These are phyloP conservation scores for Cheilosia soror DNA, from an alignment of 2,888 invertebrate species.

Conservation along the genomic window DNA sequence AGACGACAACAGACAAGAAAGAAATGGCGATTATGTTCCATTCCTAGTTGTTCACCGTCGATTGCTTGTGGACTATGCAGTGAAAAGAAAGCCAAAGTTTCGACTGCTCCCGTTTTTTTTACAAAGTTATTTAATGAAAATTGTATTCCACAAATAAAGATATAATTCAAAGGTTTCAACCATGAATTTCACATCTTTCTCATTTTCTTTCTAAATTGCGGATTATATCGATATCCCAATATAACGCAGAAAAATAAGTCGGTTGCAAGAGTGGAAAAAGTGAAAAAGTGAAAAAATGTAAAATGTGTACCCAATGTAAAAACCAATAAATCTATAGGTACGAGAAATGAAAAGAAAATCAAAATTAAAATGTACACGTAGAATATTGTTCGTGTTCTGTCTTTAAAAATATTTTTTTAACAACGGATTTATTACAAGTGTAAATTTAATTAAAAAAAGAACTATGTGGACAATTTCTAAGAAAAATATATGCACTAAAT, in stretches of 20 bases:
- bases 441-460: slow-evolving; percentile 20
- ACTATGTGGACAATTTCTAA: slow-evolving; percentile 12
- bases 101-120: slow-evolving; percentile 51
- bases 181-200: slow-evolving; percentile 44
- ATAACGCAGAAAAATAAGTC: slow-evolving; percentile 27
- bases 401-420: neutral
- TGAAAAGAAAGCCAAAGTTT: slow-evolving; percentile 71
- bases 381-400: neutral
- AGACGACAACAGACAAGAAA: neutral
- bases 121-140: slow-evolving; percentile 58
- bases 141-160: slow-evolving; percentile 17
- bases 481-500: slow-evolving; percentile 3
- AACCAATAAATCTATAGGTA: slow-evolving; percentile 70
- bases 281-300: slow-evolving; percentile 37
- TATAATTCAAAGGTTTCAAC: slow-evolving; percentile 30
- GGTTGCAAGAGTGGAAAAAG: slow-evolving; percentile 36
- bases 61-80: slow-evolving; percentile 40
- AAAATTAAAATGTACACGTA: neutral
- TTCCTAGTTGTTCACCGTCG: slow-evolving; percentile 42
- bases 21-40: slow-evolving; percentile 49
- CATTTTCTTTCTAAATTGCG: neutral
- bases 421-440: neutral
- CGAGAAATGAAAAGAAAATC: slow-evolving; percentile 16
- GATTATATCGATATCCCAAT: slow-evolving; percentile 7
- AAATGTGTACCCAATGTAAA: slow-evolving; percentile 71